Evolutionary conservation across 1,140 invertebrate species (phyloP).

Genomic region (Galendromus occidentalis): DNA sequence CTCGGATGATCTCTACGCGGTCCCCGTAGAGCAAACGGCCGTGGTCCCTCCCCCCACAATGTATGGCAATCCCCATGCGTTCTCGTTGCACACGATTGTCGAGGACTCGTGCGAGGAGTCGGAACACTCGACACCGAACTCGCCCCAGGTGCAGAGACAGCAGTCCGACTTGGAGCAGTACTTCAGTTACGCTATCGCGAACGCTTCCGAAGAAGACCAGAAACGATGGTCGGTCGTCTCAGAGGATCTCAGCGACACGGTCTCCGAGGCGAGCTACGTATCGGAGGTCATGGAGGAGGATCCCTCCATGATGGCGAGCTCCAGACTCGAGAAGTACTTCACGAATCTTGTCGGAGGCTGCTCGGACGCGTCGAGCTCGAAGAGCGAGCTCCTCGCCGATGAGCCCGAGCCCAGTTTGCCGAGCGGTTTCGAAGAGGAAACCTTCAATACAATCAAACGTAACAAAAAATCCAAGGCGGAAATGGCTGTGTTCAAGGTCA

Average conservation of each 20-base stretch:
- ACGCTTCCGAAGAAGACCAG: constrained; percentile 14
- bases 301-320: constrained; percentile 53
- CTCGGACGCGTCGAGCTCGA: neutral
- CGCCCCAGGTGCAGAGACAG: constrained; percentile 17
- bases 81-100: constrained; percentile 73
- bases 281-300: constrained; percentile 26
- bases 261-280: constrained; percentile 41
- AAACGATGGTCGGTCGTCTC: constrained; percentile 19
- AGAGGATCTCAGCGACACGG: constrained; percentile 36
- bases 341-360: constrained; percentile 56
- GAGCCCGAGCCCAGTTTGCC: neutral
- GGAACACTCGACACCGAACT: constrained; percentile 24
- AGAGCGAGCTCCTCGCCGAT: neutral
- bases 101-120: constrained; percentile 77
- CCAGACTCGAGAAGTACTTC: constrained; percentile 72
- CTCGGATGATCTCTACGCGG: constrained; percentile 12
- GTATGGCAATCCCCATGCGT: constrained; percentile 25
- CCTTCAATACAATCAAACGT: neutral
- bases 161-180: constrained; percentile 72
- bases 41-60: constrained; percentile 27
- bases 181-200: constrained; percentile 58
- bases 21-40: neutral
- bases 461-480: constrained; percentile 34
- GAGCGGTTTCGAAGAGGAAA: neutral
- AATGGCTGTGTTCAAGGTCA: constrained; percentile 8